These are phyloP conservation scores for Manduca sexta DNA, from an alignment of 1,140 invertebrate genomes.

Conservation along the genomic window DNA sequence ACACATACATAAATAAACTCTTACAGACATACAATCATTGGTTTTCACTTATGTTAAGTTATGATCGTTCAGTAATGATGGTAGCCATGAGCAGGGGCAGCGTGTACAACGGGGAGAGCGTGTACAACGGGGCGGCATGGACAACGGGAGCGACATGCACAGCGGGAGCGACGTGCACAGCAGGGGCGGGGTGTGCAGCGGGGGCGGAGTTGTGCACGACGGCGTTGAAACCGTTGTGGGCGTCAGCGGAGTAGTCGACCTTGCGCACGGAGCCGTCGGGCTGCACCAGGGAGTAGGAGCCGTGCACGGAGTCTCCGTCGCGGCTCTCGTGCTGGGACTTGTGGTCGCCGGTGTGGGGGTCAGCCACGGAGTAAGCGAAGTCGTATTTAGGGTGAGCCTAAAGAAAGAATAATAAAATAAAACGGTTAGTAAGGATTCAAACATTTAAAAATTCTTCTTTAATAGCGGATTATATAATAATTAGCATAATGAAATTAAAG, in stretches of 20 bases:
- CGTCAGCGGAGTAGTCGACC: slow-evolving; percentile 41
- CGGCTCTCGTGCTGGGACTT: slow-evolving; percentile 50
- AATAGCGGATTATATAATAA: no score
- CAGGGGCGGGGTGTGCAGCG: slow-evolving; percentile 12
- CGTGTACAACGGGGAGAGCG: slow-evolving; percentile 12
- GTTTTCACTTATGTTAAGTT: slow-evolving; percentile 10
- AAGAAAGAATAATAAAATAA: neutral
- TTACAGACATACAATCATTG: no score
- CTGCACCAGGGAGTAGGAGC: slow-evolving; percentile 44
- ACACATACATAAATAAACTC: no score
- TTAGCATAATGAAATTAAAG: no score
- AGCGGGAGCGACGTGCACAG: slow-evolving; percentile 11
- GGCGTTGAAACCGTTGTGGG: slow-evolving; percentile 29
- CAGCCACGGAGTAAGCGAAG: slow-evolving; percentile 70
- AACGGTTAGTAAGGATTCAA: neutral
- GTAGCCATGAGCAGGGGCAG: slow-evolving; percentile 11
- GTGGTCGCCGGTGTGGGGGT: slow-evolving; percentile 54
- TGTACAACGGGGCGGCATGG: slow-evolving; percentile 8
- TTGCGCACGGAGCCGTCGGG: slow-evolving; percentile 52
- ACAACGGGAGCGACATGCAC: slow-evolving; percentile 7
- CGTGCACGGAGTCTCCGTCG: slow-evolving; percentile 47
- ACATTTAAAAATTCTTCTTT: neutral
- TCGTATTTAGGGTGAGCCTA: slow-evolving; percentile 57
- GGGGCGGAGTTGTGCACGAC: slow-evolving; percentile 20
- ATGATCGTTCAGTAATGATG: slow-evolving; percentile 14